Evolutionary conservation across 1,140 invertebrate genomes (phyloP), one percentile per base, ranked within the genome.

Genomic region (Bombus ignitus): DNA sequence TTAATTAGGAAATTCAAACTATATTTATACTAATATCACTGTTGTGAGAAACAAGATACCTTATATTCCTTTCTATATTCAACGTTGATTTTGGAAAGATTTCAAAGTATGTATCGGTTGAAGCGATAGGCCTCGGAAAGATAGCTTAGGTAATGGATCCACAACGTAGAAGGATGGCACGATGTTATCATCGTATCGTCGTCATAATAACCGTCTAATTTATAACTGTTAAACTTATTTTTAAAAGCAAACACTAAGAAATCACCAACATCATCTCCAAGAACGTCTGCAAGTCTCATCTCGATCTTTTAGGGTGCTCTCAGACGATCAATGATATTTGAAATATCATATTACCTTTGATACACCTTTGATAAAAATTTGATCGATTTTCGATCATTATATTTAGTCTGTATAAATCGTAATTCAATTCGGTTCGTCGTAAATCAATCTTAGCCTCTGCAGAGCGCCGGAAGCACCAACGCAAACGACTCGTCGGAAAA

Each of bases 401-500:
- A 22, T 53, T 53, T 22, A 53, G 18, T 8, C 18, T 53, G 0
- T 53, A 8, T 53, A 22, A 22, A 53, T 53, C 47, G 47, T 53
- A 53, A 22, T 53, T 53, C 1, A 13, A 53, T 53, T 53, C 5
- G 47, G 0, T 22, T 8, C 1, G 18, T 18, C 22, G 9, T 44
- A 15, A 18, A 73, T 73, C 42, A 2, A 42, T 44, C 28, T 32
- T 44, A 4, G 32, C 42, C n/a, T 0, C 6, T 32, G 42, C 3
- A 32, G n/a, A 44, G 15, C 8, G 3, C 3, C 5, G 8, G 0
- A 18, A 9, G 1, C 32, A 10, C 9, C 25, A 22, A 9, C 15
- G n/a, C 9, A 28, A 28, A 12, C 37, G 39, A 71, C 13, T 39
- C 0, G 12, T 6, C 5, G 28, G 39, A 6, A 42, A 18, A 6